These are phyloP conservation scores for Platanista minor DNA, from an alignment of 2,113 vertebrate genomes.

Conservation along the genomic window DNA sequence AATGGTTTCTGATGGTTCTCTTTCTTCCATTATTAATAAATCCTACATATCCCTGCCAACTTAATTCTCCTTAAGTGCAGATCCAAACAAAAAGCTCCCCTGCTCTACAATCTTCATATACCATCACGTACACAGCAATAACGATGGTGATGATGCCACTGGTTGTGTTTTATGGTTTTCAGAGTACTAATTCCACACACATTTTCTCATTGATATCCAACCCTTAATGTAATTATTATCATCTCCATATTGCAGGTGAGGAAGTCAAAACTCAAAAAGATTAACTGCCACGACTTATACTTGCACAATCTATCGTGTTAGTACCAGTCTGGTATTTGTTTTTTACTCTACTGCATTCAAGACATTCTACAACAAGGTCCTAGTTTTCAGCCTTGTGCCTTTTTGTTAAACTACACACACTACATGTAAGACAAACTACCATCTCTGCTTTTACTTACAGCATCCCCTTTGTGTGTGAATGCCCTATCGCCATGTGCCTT, in stretches of 20 bases:
- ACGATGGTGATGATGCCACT: neutral
- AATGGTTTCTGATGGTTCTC: neutral
- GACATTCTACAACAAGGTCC: neutral
- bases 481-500: accelerated
- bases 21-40: neutral
- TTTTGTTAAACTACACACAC: neutral
- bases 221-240: neutral
- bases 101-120: neutral
- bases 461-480: neutral
- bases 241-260: neutral
- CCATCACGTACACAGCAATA: neutral
- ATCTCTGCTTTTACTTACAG: neutral
- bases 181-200: neutral
- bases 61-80: neutral
- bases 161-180: neutral
- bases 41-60: neutral
- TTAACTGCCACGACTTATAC: neutral
- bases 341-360: neutral
- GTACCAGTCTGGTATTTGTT: neutral
- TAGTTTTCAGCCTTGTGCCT: neutral
- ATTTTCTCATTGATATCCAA: neutral
- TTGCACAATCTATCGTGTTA: neutral
- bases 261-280: neutral
- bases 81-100: neutral
- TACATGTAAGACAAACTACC: neutral